Percentiles rank a stretch among this genome's conserved stretches.
phyloP scores from a whole-genome alignment of 2,113 vertebrate genomes.

The Erythrolamprus reginae region DNA sequence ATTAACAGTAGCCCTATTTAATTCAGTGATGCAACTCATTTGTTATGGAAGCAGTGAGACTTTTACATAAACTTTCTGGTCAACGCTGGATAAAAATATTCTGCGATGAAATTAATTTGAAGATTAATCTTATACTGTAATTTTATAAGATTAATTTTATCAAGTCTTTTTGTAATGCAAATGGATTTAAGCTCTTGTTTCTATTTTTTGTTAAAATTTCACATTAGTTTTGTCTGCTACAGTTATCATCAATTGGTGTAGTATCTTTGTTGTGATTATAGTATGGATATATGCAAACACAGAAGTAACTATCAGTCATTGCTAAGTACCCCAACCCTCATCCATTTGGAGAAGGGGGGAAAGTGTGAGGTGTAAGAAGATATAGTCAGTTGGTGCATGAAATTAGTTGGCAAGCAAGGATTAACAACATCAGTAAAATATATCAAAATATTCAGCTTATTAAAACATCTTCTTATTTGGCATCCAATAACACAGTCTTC shows the following conservation, averaged over 20 bases:
- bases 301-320: not conserved
- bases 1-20: not conserved
- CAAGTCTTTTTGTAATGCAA: constrained; percentile 23
- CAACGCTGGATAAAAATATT: not conserved
- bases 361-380: not conserved
- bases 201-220: not conserved
- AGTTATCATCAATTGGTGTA: not conserved
- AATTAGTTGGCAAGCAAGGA: not conserved
- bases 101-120: not conserved
- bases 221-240: not conserved
- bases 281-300: not conserved
- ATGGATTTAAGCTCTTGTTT: not conserved
- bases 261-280: not conserved
- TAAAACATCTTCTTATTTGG: constrained; percentile 25
- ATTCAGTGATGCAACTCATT: not conserved
- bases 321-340: not conserved
- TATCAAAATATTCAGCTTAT: constrained; percentile 11
- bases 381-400: not conserved
- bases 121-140: constrained; percentile 6
- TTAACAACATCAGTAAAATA: not conserved
- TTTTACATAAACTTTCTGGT: not conserved
- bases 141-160: constrained; percentile 1
- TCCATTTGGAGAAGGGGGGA: not conserved
- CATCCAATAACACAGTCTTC: constrained; percentile 32
- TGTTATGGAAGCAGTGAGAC: not conserved